phyloP scores from a whole-genome alignment of 2,888 invertebrate species.

The Cheilosia variabilis region DNA sequence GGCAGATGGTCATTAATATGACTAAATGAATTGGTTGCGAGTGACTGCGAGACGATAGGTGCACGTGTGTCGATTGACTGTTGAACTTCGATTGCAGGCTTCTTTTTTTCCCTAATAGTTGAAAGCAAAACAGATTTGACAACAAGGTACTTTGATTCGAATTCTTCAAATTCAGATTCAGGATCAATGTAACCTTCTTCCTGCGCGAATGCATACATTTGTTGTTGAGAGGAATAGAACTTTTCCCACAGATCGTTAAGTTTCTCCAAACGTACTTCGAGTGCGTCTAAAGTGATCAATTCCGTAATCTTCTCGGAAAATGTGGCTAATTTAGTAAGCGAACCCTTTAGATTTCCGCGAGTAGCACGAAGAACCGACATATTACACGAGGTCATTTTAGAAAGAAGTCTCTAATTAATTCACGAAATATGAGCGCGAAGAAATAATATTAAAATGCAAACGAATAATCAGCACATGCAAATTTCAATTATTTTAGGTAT shows the following conservation, averaged over 20 bases:
- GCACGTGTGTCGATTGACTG: neutral
- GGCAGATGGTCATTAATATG: neutral
- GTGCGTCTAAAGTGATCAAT: neutral
- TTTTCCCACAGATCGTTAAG: neutral
- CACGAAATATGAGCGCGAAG: neutral
- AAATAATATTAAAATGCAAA: neutral
- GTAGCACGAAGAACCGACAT: neutral
- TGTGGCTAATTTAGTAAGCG: neutral
- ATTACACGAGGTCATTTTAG: neutral
- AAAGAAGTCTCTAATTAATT: neutral
- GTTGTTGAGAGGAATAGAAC: neutral
- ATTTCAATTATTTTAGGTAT: neutral
- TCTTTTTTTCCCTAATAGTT: neutral
- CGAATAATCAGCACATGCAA: neutral
- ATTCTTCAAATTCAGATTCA: neutral
- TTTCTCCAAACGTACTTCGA: neutral
- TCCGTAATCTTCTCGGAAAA: neutral
- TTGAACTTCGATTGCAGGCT: neutral
- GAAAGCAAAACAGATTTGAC: neutral
- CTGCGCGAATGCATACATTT: neutral
- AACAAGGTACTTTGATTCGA: neutral
- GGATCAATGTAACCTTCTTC: neutral
- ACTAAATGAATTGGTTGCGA: too few relatives aligned
- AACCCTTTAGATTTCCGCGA: neutral
- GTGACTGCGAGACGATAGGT: neutral